A percentile compares a stretch with the other conserved stretches of the same genome.
phyloP scores from a whole-genome alignment of 2,113 vertebrate genomes.

The Aleadryas rufinucha region DNA sequence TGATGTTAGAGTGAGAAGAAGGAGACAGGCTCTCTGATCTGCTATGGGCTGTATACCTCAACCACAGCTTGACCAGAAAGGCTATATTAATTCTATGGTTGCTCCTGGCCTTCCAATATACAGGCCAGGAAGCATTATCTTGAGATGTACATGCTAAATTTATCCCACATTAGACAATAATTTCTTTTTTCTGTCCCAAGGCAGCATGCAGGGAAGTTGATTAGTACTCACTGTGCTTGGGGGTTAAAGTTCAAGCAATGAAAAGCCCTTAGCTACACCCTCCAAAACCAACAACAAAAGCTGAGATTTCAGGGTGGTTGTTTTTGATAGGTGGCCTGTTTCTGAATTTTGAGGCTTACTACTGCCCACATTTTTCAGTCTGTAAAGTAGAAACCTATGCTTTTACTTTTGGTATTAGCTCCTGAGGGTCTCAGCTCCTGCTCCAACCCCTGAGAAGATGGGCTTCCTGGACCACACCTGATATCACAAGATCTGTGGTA shows the following conservation, averaged over 20 bases:
- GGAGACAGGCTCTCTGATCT: neutral
- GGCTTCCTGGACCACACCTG: neutral
- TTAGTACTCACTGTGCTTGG: neutral
- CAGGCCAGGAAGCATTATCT: neutral
- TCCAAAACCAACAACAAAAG: neutral
- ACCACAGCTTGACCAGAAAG: neutral
- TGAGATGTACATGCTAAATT: neutral
- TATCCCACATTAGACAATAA: neutral
- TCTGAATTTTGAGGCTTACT: neutral
- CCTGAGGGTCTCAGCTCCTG: neutral
- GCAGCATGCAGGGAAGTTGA: neutral
- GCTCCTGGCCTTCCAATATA: neutral
- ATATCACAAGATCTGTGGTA: neutral
- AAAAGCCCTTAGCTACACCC: neutral
- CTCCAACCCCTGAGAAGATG: neutral
- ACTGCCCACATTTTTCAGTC: neutral
- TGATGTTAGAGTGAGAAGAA: neutral
- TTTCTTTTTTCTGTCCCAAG: neutral
- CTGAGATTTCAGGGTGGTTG: neutral
- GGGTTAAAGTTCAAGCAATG: neutral
- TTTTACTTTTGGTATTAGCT: neutral
- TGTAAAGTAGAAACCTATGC: neutral
- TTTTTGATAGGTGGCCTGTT: neutral
- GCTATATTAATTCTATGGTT: neutral
- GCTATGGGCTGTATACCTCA: neutral